phyloP scores from a whole-genome alignment of 2,888 invertebrate species.

The Pasiphila rectangulata region DNA sequence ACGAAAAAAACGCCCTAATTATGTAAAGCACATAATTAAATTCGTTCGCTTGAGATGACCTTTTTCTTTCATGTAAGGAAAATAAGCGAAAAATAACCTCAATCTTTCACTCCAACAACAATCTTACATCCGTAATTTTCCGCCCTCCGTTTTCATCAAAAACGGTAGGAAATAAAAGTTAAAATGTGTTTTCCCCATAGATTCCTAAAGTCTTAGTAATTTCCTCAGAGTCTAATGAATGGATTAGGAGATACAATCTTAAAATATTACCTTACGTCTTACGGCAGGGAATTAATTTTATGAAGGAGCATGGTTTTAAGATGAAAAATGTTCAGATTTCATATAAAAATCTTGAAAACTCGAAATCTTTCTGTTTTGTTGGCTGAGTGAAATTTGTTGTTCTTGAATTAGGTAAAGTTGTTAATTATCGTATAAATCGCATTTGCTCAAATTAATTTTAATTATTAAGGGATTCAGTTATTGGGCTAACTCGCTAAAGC shows the following conservation, averaged over 20 bases:
- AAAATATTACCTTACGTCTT: slow-evolving; percentile 26
- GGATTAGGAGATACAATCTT: slow-evolving; percentile 30
- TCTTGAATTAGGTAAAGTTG: too few species aligned
- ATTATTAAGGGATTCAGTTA: too few species aligned
- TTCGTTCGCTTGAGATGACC: too few species aligned
- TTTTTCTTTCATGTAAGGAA: not conserved
- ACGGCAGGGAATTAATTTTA: slow-evolving; percentile 20
- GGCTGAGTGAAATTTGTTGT: too few species aligned
- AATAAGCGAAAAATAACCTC: not conserved
- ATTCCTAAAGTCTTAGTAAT: slow-evolving; percentile 29
- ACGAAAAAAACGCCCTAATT: too few species aligned
- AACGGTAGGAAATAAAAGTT: slow-evolving; percentile 8
- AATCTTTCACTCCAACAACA: not conserved
- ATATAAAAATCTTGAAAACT: not conserved
- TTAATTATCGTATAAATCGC: too few species aligned
- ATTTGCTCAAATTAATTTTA: too few species aligned
- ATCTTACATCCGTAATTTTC: not conserved
- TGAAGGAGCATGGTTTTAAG: slow-evolving; percentile 4
- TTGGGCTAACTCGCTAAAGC: too few species aligned
- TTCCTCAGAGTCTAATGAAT: slow-evolving; percentile 31
- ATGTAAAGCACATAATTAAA: too few species aligned
- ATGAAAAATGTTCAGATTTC: not conserved
- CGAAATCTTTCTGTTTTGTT: too few species aligned
- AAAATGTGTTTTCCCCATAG: slow-evolving; percentile 26
- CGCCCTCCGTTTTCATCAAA: not conserved